Base-by-base conservation (phyloP, 1,140 invertebrate species). In the Eumaeus atala region DNA sequence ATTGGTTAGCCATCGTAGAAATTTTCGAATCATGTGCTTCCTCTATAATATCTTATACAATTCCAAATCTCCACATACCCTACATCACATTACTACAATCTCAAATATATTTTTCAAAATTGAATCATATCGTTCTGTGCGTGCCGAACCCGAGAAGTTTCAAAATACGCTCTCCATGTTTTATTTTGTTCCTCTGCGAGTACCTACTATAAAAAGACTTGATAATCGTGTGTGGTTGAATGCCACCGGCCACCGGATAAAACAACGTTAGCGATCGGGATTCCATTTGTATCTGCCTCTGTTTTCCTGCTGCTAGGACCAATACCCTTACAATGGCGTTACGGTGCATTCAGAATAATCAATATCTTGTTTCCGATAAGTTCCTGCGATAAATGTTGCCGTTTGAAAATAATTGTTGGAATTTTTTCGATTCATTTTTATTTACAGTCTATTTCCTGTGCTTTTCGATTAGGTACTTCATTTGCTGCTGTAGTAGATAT, bases 231-330 rank as follows among this genome's bases (percentile, higher is more conserved):
- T 44, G 40, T 14, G 40, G 40, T 44, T 14, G 17, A 14, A 28
- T 28, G 21, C 21, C 21, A 28, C 21, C 21, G 14, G 40, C 51
- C 48, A 51, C 56, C 61, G 53, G 56, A 62, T 56, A 40, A 58
- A 56, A 38, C 44, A 51, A 62, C 49, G 48, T 58, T 51, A 52
- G 58, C 61, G 58, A 67, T 69, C 65, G 62, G 68, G 69, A 78
- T 77, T 74, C 71, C 71, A 76, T 76, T 74, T 76, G 67, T 74
- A 68, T 70, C 66, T 75, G 69, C 58, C 62, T 62, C 55, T 62
- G 66, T 74, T 74, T 77, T 74, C 74, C 69, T 76, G 77, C 68
- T 64, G 51, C 56, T 57, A 54, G 61, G 57, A 50, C 63, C 59
- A 36, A 28, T 54, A 58, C 56, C 59, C 52, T 47, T 28, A 28